These are phyloP conservation scores for Pterophyllum scalare DNA, from an alignment of 2,113 vertebrate genomes.

Conservation along the genomic window DNA sequence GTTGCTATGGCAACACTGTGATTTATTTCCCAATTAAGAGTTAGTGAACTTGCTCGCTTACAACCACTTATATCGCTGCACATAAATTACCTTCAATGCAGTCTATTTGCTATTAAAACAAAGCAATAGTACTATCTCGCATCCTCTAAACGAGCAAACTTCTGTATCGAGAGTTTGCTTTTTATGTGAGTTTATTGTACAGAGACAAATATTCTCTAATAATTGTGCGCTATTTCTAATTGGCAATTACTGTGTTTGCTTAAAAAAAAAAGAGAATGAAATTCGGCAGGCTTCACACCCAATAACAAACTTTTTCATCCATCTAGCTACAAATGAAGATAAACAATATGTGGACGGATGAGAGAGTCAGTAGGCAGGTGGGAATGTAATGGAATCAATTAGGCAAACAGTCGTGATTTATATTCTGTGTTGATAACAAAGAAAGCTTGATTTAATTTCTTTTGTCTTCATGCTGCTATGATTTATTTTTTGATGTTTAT, in stretches of 20 bases:
- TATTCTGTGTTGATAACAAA: conserved; percentile 63
- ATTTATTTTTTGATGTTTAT: conserved; percentile 65
- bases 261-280: conserved; percentile 46
- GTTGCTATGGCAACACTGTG: conserved; percentile 64
- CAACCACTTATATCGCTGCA: conserved; percentile 53
- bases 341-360: conserved; percentile 64
- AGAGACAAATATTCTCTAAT: conserved; percentile 50
- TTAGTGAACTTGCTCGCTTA: conserved; percentile 61
- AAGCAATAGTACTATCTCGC: conserved; percentile 3
- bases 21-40: conserved; percentile 77
- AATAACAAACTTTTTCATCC: conserved; percentile 61
- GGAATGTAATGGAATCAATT: conserved; percentile 77
- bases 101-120: conserved; percentile 48
- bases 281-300: conserved; percentile 52
- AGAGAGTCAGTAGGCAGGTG: conserved; percentile 67
- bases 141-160: conserved; percentile 37
- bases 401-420: conserved; percentile 71
- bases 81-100: conserved; percentile 64
- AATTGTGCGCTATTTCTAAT: conserved; percentile 42
- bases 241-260: conserved; percentile 60
- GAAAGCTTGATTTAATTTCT: conserved; percentile 62
- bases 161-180: conserved; percentile 14
- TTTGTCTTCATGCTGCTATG: conserved; percentile 34
- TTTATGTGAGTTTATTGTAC: conserved; percentile 28
- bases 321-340: conserved; percentile 68